Base-by-base conservation (phyloP, 1,140 invertebrate species). In the Dinothrombium tinctorium region DNA sequence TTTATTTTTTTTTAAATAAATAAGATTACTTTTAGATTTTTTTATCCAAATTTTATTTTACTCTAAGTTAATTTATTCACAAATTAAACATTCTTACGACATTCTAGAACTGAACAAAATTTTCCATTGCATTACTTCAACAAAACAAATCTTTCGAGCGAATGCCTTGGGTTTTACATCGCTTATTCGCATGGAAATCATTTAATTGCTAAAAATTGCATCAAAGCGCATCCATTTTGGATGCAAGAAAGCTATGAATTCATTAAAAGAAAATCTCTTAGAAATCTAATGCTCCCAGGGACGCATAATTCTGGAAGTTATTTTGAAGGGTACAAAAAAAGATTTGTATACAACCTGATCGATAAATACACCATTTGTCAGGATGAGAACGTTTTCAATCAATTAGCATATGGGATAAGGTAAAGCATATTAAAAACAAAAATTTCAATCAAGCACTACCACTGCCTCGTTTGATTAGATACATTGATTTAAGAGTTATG, bases 191-290 rank as follows among this genome's bases (percentile, higher is more conserved):
- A n/a, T 8, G n/a, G 26, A 28, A 28, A 28, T 28, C 7, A 28
- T 8, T 28, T 66, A 19, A 49, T 68, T 6, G 53, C 62, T 38
- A 59, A 56, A 15, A 63, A 67, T 12, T 74, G 71, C 51, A 52
- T 73, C 20, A 63, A 62, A 47, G 67, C 71, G 25, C 62, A 68
- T 48, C 71, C 70, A 0, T 66, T 64, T 3, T 74, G 72, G 72
- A 74, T 75, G 71, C 57, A 61, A 39, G 61, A 68, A 37, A 52
- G 59, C 42, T 56, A 51, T 15, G 15, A 55, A 1, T 47, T 48
- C 3, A 47, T 69, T 2, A 59, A 56, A 0, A 46, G 53, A 14
- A 41, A 60, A 24, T 55, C 51, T 28, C 45, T 72, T 24, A 51
- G 56, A 8, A 58, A 69, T 37, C 46, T 72, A 2, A 68, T 69